phyloP scores from a whole-genome alignment of 2,888 invertebrate species.

The Dusona sp. region DNA sequence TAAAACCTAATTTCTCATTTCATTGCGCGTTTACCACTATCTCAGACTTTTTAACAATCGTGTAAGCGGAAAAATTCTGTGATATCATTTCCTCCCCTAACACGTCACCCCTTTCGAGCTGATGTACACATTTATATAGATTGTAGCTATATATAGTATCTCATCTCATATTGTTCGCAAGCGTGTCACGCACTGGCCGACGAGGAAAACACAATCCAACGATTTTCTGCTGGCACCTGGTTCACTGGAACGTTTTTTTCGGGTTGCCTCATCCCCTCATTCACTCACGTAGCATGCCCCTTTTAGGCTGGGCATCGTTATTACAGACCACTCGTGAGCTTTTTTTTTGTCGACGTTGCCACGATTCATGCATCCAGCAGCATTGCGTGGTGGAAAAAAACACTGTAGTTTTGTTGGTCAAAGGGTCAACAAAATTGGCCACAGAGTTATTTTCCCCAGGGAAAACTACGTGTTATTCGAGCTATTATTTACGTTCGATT shows the following conservation, averaged over 20 bases:
- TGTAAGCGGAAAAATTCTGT: slow-evolving; percentile 37
- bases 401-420: slow-evolving; percentile 63
- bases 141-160: slow-evolving; percentile 55
- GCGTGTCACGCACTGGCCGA: slow-evolving; percentile 80
- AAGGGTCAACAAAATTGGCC: slow-evolving; percentile 57
- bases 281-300: slow-evolving; percentile 50
- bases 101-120: slow-evolving; percentile 55
- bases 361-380: slow-evolving; percentile 31
- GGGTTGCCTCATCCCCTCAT: slow-evolving; percentile 64
- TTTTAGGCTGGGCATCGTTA: slow-evolving; percentile 56
- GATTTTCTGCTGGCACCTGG: slow-evolving; percentile 81
- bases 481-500: slow-evolving; percentile 49
- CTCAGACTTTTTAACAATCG: slow-evolving; percentile 24
- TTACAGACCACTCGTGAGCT: slow-evolving; percentile 55
- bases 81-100: slow-evolving; percentile 30
- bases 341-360: slow-evolving; percentile 42
- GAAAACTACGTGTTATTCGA: slow-evolving; percentile 52
- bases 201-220: slow-evolving; percentile 79
- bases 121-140: slow-evolving; percentile 51
- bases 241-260: slow-evolving; percentile 71
- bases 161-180: slow-evolving; percentile 76
- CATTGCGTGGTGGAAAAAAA: slow-evolving; percentile 45
- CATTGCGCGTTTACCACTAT: neutral
- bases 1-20: neutral
- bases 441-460: slow-evolving; percentile 46